Conservation (phyloP, 1,140 invertebrate genomes). For the Ceratina calcarata region DNA sequence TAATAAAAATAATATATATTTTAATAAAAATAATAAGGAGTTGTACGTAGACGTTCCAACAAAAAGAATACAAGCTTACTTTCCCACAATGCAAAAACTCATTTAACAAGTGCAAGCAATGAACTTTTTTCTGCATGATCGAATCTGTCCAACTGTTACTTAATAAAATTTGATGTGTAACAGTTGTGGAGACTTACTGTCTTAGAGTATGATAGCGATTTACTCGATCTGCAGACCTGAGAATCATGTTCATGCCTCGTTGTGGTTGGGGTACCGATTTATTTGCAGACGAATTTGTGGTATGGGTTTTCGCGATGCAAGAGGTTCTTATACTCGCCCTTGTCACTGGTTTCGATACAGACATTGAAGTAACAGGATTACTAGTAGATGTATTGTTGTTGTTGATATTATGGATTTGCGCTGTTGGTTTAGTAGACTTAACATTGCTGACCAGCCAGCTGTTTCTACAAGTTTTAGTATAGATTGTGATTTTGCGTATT, state of each 20-base stretch:
- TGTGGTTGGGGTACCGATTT: conserved; percentile 67
- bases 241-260: conserved; percentile 74
- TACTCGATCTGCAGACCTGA: conserved; percentile 77
- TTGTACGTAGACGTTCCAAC: not conserved
- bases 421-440: conserved; percentile 70
- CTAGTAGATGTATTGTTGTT: conserved; percentile 62
- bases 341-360: conserved; percentile 72
- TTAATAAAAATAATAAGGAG: not conserved
- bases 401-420: conserved; percentile 66
- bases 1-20: not conserved
- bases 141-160: conserved; percentile 44
- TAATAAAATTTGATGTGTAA: conserved; percentile 41
- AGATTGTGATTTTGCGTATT: conserved; percentile 10
- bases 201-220: conserved; percentile 76
- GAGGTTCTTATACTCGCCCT: conserved; percentile 71
- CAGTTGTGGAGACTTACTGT: conserved; percentile 76
- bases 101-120: conserved; percentile 18
- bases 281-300: conserved; percentile 70
- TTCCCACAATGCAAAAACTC: conserved; percentile 9
- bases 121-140: not conserved
- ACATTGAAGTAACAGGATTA: conserved; percentile 58
- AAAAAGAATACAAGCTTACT: conserved; percentile 5
- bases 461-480: conserved; percentile 71
- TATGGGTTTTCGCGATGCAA: conserved; percentile 65
- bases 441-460: conserved; percentile 70